Base-by-base conservation (phyloP, 2,113 vertebrate genomes). In the Muntiacus muntjak region DNA sequence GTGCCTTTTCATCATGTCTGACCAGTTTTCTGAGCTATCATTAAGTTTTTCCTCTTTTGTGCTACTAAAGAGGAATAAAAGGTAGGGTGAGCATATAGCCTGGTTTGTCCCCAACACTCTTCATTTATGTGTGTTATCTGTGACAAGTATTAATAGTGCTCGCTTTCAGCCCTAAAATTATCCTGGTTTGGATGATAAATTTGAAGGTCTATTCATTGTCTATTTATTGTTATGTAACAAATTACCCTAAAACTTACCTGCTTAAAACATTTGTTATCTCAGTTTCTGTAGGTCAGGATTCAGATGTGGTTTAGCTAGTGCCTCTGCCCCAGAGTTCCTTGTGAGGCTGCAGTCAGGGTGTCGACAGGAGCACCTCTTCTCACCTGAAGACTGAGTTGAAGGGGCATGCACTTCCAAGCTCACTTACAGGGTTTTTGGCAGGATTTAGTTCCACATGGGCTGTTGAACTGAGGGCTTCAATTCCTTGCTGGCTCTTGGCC, bases 231-330 rank as follows among this genome's bases (percentile, higher is more conserved):
- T 83, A n/a, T 83, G 23, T 93, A 90, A 82, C 57, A 60, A 88
- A 64, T 67, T 81, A 60, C 40, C 14, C 28, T 2, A 11, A 87
- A 91, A 40, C 43, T 54, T 91, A 91, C 8, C 87, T 96, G 16
- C 54, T 97, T 85, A 89, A 97, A 91, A 45, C 33, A 33, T 76
- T 94, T 90, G 78, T n/a, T 71, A 81, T 97, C 19, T 82, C 74
- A n/a, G 47, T 95, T 97, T 95, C 78, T 95, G 16, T 94, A 81
- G 33, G 23, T 91, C 45, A 82, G 87, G 45, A 52, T 93, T 43
- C 62, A 57, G 36, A 6, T 91, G 74, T 97, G 76, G n/a, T 78
- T 86, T 87, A 89, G 9, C 67, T 47, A 21, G n/a, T 47, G 1
- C 71, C 33, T 96, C 33, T 93, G 36, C 54, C 26, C 40, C 36